Conservation (phyloP, 2,113 vertebrate species). For the Syngnathus floridae region DNA sequence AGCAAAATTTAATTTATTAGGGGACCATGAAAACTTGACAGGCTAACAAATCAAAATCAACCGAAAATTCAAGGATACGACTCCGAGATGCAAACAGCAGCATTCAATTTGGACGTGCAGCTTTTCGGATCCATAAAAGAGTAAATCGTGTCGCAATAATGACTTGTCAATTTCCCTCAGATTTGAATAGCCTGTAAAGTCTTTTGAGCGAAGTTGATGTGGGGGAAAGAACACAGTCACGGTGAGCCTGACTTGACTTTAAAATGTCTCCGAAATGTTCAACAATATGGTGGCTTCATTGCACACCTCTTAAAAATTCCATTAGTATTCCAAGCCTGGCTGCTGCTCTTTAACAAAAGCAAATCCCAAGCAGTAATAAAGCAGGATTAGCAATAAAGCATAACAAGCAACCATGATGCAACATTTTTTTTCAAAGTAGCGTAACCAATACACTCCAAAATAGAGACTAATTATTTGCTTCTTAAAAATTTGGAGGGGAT, state of each 20-base stretch:
- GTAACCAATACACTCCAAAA: slow-evolving; percentile 41
- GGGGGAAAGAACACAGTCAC: not conserved
- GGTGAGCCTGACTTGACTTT: not conserved
- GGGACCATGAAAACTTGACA: not conserved
- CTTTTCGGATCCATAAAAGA: not conserved
- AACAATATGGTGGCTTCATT: slow-evolving; percentile 20
- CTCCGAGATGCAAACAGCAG: not conserved
- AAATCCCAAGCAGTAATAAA: slow-evolving; percentile 26
- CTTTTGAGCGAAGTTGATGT: not conserved
- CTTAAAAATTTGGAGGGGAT: slow-evolving; percentile 1
- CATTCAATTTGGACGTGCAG: not conserved
- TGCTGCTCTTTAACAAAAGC: slow-evolving; percentile 29
- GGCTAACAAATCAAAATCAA: not conserved
- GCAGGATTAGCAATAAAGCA: slow-evolving; percentile 8
- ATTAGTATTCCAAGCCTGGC: slow-evolving; percentile 29
- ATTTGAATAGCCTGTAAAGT: not conserved
- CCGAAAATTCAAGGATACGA: not conserved
- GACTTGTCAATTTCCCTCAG: no score
- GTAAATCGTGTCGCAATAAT: not conserved
- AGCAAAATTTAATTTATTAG: not conserved
- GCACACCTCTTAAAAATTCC: slow-evolving; percentile 13
- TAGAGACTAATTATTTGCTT: slow-evolving; percentile 24
- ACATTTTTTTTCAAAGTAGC: slow-evolving; percentile 35
- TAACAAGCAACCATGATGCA: slow-evolving; percentile 26
- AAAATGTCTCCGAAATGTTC: not conserved